Evolutionary conservation across 1,140 invertebrate species (phyloP).

Genomic region (Achroia grisella): DNA sequence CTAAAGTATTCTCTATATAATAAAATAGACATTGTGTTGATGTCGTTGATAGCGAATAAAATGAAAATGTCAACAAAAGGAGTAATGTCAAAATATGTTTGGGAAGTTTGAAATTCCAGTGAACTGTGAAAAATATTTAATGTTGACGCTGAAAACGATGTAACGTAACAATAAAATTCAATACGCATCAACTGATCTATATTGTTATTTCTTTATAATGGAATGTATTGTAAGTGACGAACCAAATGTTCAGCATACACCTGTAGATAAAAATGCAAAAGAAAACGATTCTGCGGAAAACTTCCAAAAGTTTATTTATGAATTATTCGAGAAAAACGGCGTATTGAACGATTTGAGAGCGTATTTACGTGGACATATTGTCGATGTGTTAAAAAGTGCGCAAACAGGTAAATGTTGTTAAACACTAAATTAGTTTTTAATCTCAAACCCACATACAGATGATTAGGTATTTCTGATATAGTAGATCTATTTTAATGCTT

Average conservation of each 20-base stretch:
- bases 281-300: slow-evolving; percentile 52
- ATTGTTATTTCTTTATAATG: slow-evolving; percentile 10
- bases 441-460: too few relatives aligned
- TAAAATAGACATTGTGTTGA: too few relatives aligned
- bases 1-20: too few relatives aligned
- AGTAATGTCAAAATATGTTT: slow-evolving; percentile 33
- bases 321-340: slow-evolving; percentile 74
- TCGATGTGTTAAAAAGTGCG: slow-evolving; percentile 65
- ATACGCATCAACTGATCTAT: neutral
- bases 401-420: slow-evolving; percentile 41
- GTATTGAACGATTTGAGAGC: slow-evolving; percentile 70
- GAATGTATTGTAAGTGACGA: slow-evolving; percentile 15
- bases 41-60: too few relatives aligned
- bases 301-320: slow-evolving; percentile 73
- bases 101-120: slow-evolving; percentile 52
- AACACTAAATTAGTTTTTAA: neutral
- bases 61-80: slow-evolving; percentile 44
- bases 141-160: neutral
- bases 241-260: neutral
- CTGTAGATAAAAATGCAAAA: slow-evolving; percentile 16
- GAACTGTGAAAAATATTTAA: slow-evolving; percentile 9
- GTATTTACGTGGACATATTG: slow-evolving; percentile 73
- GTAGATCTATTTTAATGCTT: too few relatives aligned
- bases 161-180: neutral
- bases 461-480: too few relatives aligned